Percentiles rank a stretch among this genome's conserved stretches.
phyloP scores from a whole-genome alignment of 2,113 vertebrate species.

The Ploceus nigricollis region DNA sequence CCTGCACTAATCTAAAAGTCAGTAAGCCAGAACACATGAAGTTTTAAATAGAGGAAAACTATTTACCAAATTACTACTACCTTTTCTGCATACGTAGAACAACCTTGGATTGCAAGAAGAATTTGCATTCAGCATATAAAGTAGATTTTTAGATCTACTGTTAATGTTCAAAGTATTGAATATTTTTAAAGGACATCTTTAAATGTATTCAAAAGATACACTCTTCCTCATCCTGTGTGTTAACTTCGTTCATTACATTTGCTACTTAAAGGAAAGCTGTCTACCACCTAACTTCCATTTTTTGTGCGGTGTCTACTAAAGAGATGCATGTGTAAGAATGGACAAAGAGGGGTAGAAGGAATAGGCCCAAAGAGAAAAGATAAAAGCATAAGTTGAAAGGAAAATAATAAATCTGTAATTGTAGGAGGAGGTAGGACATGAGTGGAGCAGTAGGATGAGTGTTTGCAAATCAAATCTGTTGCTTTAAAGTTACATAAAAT shows the following conservation, averaged over 20 bases:
- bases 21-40: slow-evolving; percentile 49
- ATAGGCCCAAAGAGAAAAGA: not conserved
- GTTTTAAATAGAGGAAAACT: slow-evolving; percentile 56
- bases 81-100: slow-evolving; percentile 10
- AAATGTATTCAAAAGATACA: not conserved
- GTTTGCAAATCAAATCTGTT: not conserved
- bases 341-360: not conserved
- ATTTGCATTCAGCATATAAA: not conserved
- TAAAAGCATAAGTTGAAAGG: not conserved
- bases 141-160: not conserved
- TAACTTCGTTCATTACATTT: not conserved
- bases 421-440: not conserved
- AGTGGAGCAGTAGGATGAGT: not conserved
- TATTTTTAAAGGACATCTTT: not conserved
- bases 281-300: not conserved
- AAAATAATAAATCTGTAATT: not conserved
- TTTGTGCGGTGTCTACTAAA: not conserved
- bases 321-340: not conserved
- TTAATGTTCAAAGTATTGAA: not conserved
- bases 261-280: not conserved
- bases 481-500: not conserved
- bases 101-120: slow-evolving; percentile 12
- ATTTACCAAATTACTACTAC: slow-evolving; percentile 40
- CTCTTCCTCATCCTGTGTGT: not conserved
- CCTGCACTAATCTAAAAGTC: slow-evolving; percentile 55